Evolutionary conservation across 1,140 invertebrate genomes (phyloP), one percentile per base, ranked within the genome.

Genomic region (Mizuhopecten yessoensis): DNA sequence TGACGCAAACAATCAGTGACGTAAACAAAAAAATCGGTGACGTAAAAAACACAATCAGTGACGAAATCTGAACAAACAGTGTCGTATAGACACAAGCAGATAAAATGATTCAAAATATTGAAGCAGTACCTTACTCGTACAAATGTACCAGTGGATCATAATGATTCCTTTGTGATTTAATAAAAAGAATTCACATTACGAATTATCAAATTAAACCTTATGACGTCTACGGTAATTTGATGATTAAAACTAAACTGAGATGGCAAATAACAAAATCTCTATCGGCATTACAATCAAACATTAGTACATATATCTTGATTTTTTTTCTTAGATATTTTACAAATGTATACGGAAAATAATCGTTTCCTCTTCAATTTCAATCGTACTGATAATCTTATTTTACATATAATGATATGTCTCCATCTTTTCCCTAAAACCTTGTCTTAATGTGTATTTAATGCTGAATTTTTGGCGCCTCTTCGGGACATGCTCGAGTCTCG

Each of bases 331-430:
- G 29, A 75, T 75, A 75, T 75, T n/a, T 20, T 20, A 75, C 57
- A 75, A 29, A 75, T 75, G n/a, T 75, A n/a, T 75, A 29, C n/a
- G 57, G 57, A 75, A n/a, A n/a, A n/a, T n/a, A 29, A 75, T 75
- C 57, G 29, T 29, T 75, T 75, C 11, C 5, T 75, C n/a, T 75
- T 75, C 29, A 75, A 29, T 29, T 75, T 29, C 57, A 75, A 75
- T 75, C 57, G 57, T 75, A 75, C 5, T 29, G 57, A 29, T 75
- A 75, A 75, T n/a, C 57, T 29, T 29, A 17, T 75, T 29, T 29
- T 75, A 29, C 29, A 7, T 7, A 45, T 45, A 20, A 45, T 17
- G 9, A 45, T 13, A 29, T 29, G 57, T n/a, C 57, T 75, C 15
- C 23, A 1, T 75, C 29, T 75, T 75, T 75, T 75, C n/a, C n/a